These are phyloP conservation scores for Orius laevigatus DNA, from an alignment of 1,140 invertebrate species.

Conservation along the genomic window DNA sequence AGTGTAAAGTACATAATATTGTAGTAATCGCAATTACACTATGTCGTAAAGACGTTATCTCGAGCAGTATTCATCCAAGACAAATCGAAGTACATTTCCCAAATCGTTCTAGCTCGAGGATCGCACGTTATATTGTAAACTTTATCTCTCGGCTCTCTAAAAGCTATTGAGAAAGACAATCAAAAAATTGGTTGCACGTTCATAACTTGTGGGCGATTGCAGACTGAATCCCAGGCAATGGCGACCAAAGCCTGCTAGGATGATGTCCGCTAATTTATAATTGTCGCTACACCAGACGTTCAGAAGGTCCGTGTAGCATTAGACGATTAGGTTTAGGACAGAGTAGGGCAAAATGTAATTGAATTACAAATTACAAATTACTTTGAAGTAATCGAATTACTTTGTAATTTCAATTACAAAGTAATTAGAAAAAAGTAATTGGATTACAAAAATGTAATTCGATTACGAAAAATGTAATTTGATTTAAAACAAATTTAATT, in stretches of 20 bases:
- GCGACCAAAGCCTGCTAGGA: constrained; percentile 43
- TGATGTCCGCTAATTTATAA: constrained; percentile 34
- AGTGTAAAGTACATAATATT: constrained; percentile 33
- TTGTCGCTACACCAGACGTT: constrained; percentile 33
- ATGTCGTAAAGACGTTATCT: not conserved
- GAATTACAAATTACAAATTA: too few relatives aligned
- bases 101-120: not conserved
- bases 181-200: not conserved
- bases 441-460: too few relatives aligned
- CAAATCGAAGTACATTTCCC: not conserved
- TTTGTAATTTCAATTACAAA: too few relatives aligned
- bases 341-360: too few relatives aligned
- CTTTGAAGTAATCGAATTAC: too few relatives aligned
- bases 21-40: constrained; percentile 33
- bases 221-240: constrained; percentile 30
- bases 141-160: not conserved
- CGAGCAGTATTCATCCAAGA: too few relatives aligned
- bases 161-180: too few relatives aligned
- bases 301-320: constrained; percentile 36
- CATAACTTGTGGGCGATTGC: too few relatives aligned
- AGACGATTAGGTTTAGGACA: too few relatives aligned
- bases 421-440: too few relatives aligned
- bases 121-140: not conserved
- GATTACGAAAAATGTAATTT: too few relatives aligned
- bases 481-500: too few relatives aligned